These are phyloP conservation scores for Metalampra italica DNA, from an alignment of 2,888 invertebrate species.

Conservation along the genomic window DNA sequence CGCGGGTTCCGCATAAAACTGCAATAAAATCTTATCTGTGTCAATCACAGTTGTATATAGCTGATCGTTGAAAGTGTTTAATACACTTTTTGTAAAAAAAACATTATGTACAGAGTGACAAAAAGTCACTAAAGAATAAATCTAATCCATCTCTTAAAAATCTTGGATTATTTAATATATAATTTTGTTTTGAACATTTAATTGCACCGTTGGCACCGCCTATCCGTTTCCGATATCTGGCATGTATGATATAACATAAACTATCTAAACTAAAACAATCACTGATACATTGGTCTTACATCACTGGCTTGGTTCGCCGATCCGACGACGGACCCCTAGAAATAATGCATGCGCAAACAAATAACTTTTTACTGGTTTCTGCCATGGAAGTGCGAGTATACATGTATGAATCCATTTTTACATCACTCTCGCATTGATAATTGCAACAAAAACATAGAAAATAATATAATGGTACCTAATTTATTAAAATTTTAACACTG, in stretches of 20 bases:
- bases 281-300: neutral
- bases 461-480: no score
- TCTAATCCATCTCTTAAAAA: no score
- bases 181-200: no score
- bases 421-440: neutral
- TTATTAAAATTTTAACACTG: no score
- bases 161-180: no score
- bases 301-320: neutral
- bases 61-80: neutral
- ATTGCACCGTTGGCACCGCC: no score
- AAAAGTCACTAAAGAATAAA: no score
- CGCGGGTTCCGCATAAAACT: slow-evolving; percentile 9
- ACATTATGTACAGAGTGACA: no score
- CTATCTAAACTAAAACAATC: no score
- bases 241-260: neutral
- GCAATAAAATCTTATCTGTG: neutral
- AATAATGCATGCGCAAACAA: slow-evolving; percentile 5
- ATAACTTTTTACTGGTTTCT: slow-evolving; percentile 12
- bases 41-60: neutral
- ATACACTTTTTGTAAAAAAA: neutral
- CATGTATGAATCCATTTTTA: slow-evolving; percentile 15
- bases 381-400: slow-evolving; percentile 16
- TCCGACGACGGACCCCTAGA: neutral
- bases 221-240: no score
- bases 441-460: neutral